A percentile compares a stretch with the other conserved stretches of the same genome.
These are phyloP conservation scores for Crotalus tigris DNA, from an alignment of 2,113 vertebrate species.

Conservation along the genomic window DNA sequence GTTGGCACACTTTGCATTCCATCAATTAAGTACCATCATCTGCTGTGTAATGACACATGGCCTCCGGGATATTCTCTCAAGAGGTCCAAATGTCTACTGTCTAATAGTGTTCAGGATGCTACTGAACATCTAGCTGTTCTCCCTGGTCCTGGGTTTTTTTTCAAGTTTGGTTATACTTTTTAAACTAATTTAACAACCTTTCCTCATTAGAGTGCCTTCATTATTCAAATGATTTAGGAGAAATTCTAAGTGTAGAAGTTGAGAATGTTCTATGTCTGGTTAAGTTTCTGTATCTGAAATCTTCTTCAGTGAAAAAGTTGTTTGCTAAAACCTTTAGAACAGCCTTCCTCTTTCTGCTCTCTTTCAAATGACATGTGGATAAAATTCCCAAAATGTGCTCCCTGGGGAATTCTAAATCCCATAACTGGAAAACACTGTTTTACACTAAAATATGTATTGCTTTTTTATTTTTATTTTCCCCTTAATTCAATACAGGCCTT, in stretches of 20 bases:
- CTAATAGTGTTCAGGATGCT: neutral
- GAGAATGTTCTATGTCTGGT: neutral
- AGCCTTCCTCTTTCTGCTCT: neutral
- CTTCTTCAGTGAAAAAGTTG: neutral
- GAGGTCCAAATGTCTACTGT: neutral
- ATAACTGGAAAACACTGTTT: neutral
- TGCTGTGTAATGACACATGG: neutral
- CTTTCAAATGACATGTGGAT: neutral
- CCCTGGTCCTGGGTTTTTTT: neutral
- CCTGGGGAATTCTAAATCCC: neutral
- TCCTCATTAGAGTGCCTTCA: neutral
- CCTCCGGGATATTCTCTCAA: neutral
- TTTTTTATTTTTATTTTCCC: neutral
- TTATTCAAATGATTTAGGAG: neutral
- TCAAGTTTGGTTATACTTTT: neutral
- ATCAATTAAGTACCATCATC: neutral
- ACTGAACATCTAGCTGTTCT: neutral
- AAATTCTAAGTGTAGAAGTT: neutral
- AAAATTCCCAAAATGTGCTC: neutral
- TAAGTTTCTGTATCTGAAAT: neutral
- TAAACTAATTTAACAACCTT: neutral
- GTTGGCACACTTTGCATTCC: neutral
- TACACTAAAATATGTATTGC: neutral
- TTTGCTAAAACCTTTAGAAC: neutral
- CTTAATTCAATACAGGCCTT: neutral